Percentiles rank a stretch among this genome's conserved stretches.
These are phyloP conservation scores for Sipha maydis DNA, from an alignment of 2,888 invertebrate species.

Conservation along the genomic window DNA sequence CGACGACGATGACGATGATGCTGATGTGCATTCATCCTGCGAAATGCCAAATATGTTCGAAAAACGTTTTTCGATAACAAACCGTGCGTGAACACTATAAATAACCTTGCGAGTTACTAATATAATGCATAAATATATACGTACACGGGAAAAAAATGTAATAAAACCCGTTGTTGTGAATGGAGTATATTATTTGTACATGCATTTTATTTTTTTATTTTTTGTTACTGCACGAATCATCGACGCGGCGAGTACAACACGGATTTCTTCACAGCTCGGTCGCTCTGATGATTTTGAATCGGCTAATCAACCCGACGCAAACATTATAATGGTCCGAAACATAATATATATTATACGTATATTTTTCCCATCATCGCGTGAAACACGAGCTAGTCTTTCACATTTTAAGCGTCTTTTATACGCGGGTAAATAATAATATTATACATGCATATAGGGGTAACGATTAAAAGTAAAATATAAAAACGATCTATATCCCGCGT, in stretches of 20 bases:
- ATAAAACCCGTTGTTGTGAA: conserved; percentile 48
- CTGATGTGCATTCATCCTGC: background rate
- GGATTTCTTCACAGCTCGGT: background rate
- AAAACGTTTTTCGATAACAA: conserved; percentile 37
- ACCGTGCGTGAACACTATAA: conserved; percentile 21
- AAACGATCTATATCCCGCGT: background rate
- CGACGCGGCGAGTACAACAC: background rate
- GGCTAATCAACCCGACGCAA: conserved; percentile 11
- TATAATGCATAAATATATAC: background rate
- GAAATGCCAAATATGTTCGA: conserved; percentile 12
- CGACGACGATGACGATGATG: background rate
- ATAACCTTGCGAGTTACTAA: background rate
- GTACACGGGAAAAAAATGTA: background rate
- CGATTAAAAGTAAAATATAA: background rate
- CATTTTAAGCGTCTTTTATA: background rate
- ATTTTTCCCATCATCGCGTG: conserved; percentile 17
- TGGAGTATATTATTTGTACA: background rate
- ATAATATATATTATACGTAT: background rate
- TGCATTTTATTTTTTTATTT: background rate
- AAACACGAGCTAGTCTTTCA: conserved; percentile 6
- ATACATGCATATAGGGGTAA: background rate
- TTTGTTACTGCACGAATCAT: conserved; percentile 28
- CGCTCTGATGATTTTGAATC: conserved; percentile 11
- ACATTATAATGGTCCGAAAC: conserved; percentile 16
- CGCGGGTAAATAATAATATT: background rate